Conservation (phyloP, 2,888 invertebrate species). For the Prosapia bicincta region DNA sequence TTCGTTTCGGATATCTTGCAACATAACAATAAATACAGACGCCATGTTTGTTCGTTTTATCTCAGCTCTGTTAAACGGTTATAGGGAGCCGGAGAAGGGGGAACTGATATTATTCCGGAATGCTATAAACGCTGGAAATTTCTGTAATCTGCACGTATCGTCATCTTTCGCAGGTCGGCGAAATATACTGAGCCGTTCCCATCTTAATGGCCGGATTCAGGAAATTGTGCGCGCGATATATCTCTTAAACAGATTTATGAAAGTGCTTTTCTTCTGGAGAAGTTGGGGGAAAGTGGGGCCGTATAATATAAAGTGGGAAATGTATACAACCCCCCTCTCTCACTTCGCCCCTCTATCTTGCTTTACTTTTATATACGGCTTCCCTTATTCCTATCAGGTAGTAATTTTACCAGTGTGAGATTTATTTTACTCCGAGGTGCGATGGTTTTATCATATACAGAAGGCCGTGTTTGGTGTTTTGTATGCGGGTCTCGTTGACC, state of each 20-base stretch:
- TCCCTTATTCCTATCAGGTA: background rate
- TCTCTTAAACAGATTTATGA: slow-evolving; percentile 84
- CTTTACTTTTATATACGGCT: background rate
- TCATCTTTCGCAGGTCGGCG: slow-evolving; percentile 21
- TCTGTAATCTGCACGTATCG: slow-evolving; percentile 39
- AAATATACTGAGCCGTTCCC: slow-evolving; percentile 17
- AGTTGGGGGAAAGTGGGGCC: slow-evolving; percentile 25
- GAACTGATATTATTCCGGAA: slow-evolving; percentile 25
- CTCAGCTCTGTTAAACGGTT: slow-evolving; percentile 12
- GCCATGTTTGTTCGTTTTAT: background rate
- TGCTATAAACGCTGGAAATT: slow-evolving; percentile 37
- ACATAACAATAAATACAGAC: slow-evolving; percentile 37
- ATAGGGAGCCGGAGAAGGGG: background rate
- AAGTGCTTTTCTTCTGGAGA: slow-evolving; percentile 65
- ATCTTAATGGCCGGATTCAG: slow-evolving; percentile 81
- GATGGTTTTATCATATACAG: background rate
- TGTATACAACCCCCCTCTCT: slow-evolving; percentile 44
- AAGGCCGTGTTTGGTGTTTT: background rate
- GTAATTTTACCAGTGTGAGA: background rate
- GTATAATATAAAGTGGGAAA: slow-evolving; percentile 32
- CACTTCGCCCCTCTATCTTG: slow-evolving; percentile 1
- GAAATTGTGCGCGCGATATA: slow-evolving; percentile 87
- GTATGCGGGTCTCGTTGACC: background rate
- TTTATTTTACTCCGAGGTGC: background rate
- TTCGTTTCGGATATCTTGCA: slow-evolving; percentile 31